Evolutionary conservation across 2,797 vertebrate species (phyloP).

Genomic region (Sarcoramphus papa): DNA sequence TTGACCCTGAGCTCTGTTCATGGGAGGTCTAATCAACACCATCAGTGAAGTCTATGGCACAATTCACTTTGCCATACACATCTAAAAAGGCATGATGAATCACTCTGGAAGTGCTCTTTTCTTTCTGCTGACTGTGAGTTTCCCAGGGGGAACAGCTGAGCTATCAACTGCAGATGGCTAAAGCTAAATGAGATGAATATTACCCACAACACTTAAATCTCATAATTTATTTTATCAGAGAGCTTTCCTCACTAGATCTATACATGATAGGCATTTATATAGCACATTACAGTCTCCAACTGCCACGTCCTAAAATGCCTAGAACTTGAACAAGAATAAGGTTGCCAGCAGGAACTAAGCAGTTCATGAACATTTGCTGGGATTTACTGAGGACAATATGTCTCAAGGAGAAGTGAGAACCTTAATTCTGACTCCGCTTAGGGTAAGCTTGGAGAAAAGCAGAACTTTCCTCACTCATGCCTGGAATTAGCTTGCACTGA

Average conservation of each 20-base stretch:
- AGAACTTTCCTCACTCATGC: background rate
- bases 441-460: background rate
- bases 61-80: background rate
- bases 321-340: background rate
- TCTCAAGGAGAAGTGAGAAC: background rate
- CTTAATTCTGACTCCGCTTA: background rate
- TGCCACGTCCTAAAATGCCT: rapidly evolving
- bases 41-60: background rate
- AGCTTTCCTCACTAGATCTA: background rate
- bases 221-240: background rate
- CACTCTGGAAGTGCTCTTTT: background rate
- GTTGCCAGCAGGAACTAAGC: background rate
- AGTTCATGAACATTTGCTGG: background rate
- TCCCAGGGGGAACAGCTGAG: background rate
- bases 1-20: background rate
- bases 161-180: background rate
- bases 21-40: background rate
- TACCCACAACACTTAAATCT: background rate
- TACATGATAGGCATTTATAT: background rate
- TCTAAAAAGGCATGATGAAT: background rate
- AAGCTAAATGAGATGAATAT: background rate
- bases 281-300: rapidly evolving
- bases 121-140: background rate
- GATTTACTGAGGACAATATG: background rate
- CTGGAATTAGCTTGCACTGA: background rate